Percentiles rank a stretch among this genome's conserved stretches.
phyloP scores from a whole-genome alignment of 1,140 invertebrate genomes.

The Solen grandis region DNA sequence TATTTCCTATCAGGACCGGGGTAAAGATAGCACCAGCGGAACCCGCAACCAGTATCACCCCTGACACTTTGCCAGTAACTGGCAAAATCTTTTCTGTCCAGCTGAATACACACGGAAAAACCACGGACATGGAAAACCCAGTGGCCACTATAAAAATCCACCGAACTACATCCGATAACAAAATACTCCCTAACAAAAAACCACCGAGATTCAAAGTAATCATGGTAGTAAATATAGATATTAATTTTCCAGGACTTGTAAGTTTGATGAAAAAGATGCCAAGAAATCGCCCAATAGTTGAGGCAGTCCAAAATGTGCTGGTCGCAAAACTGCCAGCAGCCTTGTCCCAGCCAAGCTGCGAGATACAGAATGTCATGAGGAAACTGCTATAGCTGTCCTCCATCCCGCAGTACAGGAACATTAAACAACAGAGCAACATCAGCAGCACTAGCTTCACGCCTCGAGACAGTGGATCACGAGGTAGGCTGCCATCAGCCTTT shows the following conservation, averaged over 20 bases:
- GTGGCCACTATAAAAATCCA: conserved; percentile 30
- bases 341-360: conserved; percentile 59
- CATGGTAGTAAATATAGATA: conserved; percentile 32
- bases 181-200: conserved; percentile 33
- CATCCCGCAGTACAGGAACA: conserved; percentile 61
- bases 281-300: conserved; percentile 54
- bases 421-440: conserved; percentile 11
- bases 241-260: conserved; percentile 47
- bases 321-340: conserved; percentile 55
- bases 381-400: conserved; percentile 65
- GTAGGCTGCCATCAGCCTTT: conserved; percentile 6
- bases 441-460: conserved; percentile 6
- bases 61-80: conserved; percentile 60
- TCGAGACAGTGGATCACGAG: conserved; percentile 3
- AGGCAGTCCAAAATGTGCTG: conserved; percentile 60
- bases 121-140: conserved; percentile 60
- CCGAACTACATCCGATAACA: background rate
- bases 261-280: conserved; percentile 58
- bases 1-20: conserved; percentile 61
- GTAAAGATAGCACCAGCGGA: conserved; percentile 63
- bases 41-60: conserved; percentile 60
- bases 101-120: conserved; percentile 63
- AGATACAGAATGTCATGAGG: conserved; percentile 62
- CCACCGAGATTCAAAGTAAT: conserved; percentile 33
- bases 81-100: conserved; percentile 64